These are phyloP conservation scores for Nephrotoma guestfalica DNA, from an alignment of 2,888 invertebrate species.

Conservation along the genomic window DNA sequence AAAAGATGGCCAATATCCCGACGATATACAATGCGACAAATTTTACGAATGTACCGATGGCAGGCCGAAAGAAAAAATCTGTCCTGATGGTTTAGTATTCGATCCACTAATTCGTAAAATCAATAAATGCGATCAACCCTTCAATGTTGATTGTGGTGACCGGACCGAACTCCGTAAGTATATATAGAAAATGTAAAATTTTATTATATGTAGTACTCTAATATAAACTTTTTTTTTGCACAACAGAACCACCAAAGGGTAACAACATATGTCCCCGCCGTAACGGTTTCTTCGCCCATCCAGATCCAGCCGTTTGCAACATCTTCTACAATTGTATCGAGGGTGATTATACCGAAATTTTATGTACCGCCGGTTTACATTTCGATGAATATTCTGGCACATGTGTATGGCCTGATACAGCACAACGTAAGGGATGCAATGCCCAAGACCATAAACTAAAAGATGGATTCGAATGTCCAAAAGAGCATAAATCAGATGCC, in stretches of 20 bases:
- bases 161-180: conserved; percentile 77
- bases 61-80: conserved; percentile 54
- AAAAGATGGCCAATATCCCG: conserved; percentile 69
- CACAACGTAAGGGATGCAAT: conserved; percentile 59
- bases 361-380: conserved; percentile 76
- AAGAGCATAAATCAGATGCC: conserved; percentile 44
- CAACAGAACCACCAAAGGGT: conserved; percentile 65
- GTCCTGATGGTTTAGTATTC: conserved; percentile 81
- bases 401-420: conserved; percentile 78
- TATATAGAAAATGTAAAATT: neutral
- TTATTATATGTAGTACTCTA: neutral
- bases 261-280: conserved; percentile 61
- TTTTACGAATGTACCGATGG: conserved; percentile 68
- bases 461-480: conserved; percentile 78
- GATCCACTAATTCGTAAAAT: conserved; percentile 71
- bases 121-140: conserved; percentile 86
- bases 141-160: conserved; percentile 83
- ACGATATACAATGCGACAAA: conserved; percentile 72
- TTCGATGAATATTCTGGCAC: conserved; percentile 82
- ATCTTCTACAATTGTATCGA: conserved; percentile 82
- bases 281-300: conserved; percentile 85
- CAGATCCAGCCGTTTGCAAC: conserved; percentile 66
- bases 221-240: conserved; percentile 11
- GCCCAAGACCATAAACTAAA: conserved; percentile 44
- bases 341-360: conserved; percentile 62